Conservation (phyloP, 2,888 invertebrate genomes). For the Trichogramma evanescens region DNA sequence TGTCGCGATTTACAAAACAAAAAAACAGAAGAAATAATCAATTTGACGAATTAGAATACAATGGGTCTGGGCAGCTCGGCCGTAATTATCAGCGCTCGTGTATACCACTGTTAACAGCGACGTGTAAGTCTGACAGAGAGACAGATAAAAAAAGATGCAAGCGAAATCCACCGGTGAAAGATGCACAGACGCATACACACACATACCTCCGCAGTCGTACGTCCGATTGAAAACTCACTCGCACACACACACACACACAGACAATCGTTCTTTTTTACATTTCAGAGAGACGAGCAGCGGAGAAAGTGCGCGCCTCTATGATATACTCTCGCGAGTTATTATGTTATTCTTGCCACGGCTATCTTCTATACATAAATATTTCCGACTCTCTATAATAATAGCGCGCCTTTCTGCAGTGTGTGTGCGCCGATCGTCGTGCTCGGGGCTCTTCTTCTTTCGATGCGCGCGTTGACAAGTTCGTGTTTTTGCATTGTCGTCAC, state of each 20-base stretch:
- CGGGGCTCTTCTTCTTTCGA: constrained; percentile 6
- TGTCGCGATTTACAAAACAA: too few species aligned
- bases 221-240: constrained; percentile 8
- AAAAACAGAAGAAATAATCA: too few species aligned
- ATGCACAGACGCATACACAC: too few species aligned
- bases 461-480: constrained; percentile 23
- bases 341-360: constrained; percentile 43
- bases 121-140: too few species aligned
- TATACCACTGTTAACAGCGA: too few species aligned
- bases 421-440: background rate
- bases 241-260: constrained; percentile 1
- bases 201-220: background rate
- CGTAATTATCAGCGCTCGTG: too few species aligned
- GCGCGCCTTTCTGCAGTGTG: too few species aligned
- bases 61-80: too few species aligned
- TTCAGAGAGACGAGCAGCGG: constrained; percentile 17
- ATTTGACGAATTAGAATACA: too few species aligned
- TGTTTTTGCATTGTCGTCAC: constrained; percentile 4
- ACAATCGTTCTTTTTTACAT: constrained; percentile 4
- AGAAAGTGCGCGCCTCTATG: constrained; percentile 32
- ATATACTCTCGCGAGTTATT: constrained; percentile 29
- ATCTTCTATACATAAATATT: constrained; percentile 20
- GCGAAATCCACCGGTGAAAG: too few species aligned
- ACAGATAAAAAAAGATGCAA: too few species aligned
- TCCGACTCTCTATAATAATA: too few species aligned